Conservation (phyloP, 2,888 invertebrate genomes). For the Fabriciana adippe region DNA sequence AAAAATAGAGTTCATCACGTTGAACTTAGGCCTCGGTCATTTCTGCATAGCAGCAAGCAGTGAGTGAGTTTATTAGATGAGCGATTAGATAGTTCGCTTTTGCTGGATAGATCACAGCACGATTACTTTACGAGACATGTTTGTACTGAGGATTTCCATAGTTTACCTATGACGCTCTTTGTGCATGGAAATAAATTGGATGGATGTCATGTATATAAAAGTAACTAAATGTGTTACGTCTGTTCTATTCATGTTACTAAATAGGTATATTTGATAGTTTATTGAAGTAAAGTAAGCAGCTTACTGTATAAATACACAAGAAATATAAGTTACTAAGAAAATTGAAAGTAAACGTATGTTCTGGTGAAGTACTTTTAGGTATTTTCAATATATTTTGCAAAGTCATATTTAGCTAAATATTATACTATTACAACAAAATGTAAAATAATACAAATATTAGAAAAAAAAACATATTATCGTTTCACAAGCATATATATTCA, state of each 20-base stretch:
- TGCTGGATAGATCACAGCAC: constrained; percentile 13
- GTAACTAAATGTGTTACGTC: constrained; percentile 10
- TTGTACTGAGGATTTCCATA: constrained; percentile 32
- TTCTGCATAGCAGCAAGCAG: constrained; percentile 14
- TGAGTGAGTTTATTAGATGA: constrained; percentile 14
- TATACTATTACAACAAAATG: too few species aligned
- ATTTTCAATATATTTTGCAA: too few species aligned
- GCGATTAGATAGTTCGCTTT: constrained; percentile 27
- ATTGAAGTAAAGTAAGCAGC: too few species aligned
- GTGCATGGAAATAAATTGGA: constrained; percentile 30
- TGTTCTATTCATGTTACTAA: neutral
- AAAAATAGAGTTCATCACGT: neutral
- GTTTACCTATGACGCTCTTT: constrained; percentile 34
- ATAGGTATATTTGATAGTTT: too few species aligned
- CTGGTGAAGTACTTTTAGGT: too few species aligned
- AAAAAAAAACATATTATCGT: too few species aligned
- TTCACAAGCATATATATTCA: too few species aligned
- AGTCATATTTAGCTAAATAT: too few species aligned
- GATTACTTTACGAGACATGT: constrained; percentile 14
- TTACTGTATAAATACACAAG: too few species aligned
- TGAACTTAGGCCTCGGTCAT: constrained; percentile 1
- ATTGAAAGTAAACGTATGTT: too few species aligned
- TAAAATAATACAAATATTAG: too few species aligned
- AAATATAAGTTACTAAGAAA: too few species aligned
- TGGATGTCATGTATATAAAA: neutral